These are phyloP conservation scores for Emmelina monodactyla DNA, from an alignment of 2,888 invertebrate species.

Conservation along the genomic window DNA sequence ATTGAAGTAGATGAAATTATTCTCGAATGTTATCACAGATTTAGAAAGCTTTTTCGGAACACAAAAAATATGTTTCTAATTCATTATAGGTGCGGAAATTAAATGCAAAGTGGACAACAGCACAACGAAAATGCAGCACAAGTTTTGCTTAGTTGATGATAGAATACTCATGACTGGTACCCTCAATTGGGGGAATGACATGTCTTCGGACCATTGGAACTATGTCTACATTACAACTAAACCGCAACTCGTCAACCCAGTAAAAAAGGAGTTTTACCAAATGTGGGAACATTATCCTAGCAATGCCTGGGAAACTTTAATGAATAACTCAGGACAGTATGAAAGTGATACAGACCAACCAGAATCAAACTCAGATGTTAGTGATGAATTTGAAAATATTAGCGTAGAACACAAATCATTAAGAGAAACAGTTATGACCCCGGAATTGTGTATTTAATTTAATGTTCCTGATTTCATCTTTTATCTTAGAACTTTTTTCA, in stretches of 20 bases:
- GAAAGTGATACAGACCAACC: slow-evolving; percentile 21
- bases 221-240: slow-evolving; percentile 72
- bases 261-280: slow-evolving; percentile 65
- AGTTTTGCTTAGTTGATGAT: slow-evolving; percentile 75
- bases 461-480: too few relatives aligned
- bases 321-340: slow-evolving; percentile 8
- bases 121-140: slow-evolving; percentile 75
- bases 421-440: slow-evolving; percentile 25
- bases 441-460: slow-evolving; percentile 27
- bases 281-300: slow-evolving; percentile 52
- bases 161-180: slow-evolving; percentile 73
- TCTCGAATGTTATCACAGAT: too few relatives aligned
- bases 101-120: slow-evolving; percentile 44
- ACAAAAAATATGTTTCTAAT: too few relatives aligned
- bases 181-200: slow-evolving; percentile 79
- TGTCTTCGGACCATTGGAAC: slow-evolving; percentile 75
- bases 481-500: too few relatives aligned
- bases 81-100: slow-evolving; percentile 63
- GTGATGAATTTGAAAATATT: slow-evolving; percentile 1
- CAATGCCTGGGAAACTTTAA: background rate
- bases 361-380: slow-evolving; percentile 9
- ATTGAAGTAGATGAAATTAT: too few relatives aligned
- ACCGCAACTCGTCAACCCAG: slow-evolving; percentile 58
- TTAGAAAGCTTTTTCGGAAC: too few relatives aligned
- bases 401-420: slow-evolving; percentile 13